A percentile compares a stretch with the other conserved stretches of the same genome.
Conservation (phyloP, 2,888 invertebrate species). For the Seira sanloemensis region DNA sequence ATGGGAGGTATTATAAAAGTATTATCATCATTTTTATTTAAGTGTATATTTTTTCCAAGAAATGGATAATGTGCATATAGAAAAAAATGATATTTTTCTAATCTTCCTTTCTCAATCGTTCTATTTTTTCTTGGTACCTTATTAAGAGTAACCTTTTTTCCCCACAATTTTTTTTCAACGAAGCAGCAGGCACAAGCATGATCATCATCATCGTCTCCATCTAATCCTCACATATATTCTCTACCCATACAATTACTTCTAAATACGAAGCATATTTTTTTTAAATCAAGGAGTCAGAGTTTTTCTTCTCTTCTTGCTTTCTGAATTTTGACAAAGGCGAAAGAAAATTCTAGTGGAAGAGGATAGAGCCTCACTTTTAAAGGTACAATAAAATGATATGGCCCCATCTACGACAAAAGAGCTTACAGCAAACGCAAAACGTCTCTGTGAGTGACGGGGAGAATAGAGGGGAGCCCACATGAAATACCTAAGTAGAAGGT, state of each 20-base stretch:
- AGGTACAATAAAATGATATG: slow-evolving; percentile 28
- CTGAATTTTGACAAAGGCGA: not conserved
- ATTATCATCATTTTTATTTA: not conserved
- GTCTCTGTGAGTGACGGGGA: not conserved
- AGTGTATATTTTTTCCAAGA: not conserved
- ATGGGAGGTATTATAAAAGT: not conserved
- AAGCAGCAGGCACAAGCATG: slow-evolving; percentile 2
- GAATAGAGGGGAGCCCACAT: not conserved
- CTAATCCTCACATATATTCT: not conserved
- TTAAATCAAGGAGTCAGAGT: slow-evolving; percentile 4
- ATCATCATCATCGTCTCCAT: slow-evolving; percentile 17
- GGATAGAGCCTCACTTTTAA: not conserved
- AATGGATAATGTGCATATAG: not conserved
- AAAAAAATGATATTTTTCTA: not conserved
- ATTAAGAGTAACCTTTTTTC: not conserved
- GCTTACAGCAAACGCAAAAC: slow-evolving; percentile 1
- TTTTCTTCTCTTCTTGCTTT: not conserved
- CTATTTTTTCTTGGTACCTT: not conserved
- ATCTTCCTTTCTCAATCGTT: not conserved
- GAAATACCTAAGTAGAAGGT: not conserved
- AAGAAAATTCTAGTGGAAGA: not conserved
- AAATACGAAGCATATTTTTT: not conserved
- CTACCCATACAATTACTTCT: not conserved
- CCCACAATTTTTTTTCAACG: not conserved
- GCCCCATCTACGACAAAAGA: not conserved